These are phyloP conservation scores for Lomographa bimaculata DNA, from an alignment of 2,888 invertebrate species.

Conservation along the genomic window DNA sequence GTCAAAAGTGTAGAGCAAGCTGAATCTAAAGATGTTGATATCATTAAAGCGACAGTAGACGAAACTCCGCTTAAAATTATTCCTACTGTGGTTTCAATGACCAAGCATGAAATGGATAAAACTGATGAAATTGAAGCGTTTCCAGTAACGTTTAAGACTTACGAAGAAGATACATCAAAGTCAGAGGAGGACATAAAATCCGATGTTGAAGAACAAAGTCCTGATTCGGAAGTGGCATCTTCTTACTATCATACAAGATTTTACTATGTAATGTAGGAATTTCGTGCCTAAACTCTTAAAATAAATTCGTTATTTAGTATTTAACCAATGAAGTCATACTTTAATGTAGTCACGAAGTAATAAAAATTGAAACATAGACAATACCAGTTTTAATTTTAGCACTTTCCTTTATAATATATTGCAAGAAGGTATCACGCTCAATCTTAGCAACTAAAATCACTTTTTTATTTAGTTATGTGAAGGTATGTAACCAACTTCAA, in stretches of 20 bases:
- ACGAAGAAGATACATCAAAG: conserved; percentile 24
- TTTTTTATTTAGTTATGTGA: too few relatives aligned
- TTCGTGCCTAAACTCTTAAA: too few relatives aligned
- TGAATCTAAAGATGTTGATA: conserved; percentile 32
- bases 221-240: conserved; percentile 70
- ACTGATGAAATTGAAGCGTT: conserved; percentile 25
- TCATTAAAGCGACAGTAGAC: conserved; percentile 34
- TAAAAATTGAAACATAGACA: conserved; percentile 18
- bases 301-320: conserved; percentile 26
- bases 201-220: conserved; percentile 38
- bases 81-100: conserved; percentile 44
- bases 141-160: conserved; percentile 30
- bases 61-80: conserved; percentile 35
- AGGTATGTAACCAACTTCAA: too few relatives aligned
- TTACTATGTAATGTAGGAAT: conserved; percentile 65
- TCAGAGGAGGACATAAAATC: conserved; percentile 35
- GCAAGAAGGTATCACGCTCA: too few relatives aligned
- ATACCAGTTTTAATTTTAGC: not conserved
- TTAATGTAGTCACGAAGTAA: conserved; percentile 12
- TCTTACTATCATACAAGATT: conserved; percentile 67
- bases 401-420: too few relatives aligned
- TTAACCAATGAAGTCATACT: conserved; percentile 21
- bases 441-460: too few relatives aligned
- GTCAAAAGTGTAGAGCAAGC: conserved; percentile 26
- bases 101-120: conserved; percentile 27